Conservation (phyloP, 2,888 invertebrate species). For the Caenorhabditis parvicauda region DNA sequence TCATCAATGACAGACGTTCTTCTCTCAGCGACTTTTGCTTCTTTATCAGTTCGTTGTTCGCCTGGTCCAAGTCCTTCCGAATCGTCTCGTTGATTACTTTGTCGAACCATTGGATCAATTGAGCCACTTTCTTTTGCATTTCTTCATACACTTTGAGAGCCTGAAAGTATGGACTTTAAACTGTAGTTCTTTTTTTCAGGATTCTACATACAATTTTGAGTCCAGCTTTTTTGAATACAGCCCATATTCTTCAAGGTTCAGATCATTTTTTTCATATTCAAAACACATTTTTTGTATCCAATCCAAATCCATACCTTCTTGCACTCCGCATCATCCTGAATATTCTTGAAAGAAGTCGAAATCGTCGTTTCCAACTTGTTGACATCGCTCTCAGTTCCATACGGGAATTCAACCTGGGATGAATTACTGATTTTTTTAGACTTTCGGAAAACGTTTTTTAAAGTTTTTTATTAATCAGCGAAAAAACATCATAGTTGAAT, state of each 20-base stretch:
- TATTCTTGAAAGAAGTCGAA: constrained; percentile 67
- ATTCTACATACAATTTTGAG: neutral
- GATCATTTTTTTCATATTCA: too few species aligned
- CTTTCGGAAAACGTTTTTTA: neutral
- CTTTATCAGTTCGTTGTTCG: constrained; percentile 63
- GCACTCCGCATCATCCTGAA: constrained; percentile 65
- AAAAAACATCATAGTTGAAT: neutral
- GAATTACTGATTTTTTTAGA: too few species aligned
- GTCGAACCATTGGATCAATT: constrained; percentile 68
- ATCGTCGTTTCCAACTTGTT: constrained; percentile 65
- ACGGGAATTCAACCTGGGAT: constrained; percentile 66
- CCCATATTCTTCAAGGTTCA: too few species aligned
- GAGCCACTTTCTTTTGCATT: constrained; percentile 65
- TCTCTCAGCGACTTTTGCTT: constrained; percentile 65
- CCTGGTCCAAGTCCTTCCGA: constrained; percentile 65
- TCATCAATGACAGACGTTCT: constrained; percentile 67
- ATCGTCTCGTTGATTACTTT: constrained; percentile 67
- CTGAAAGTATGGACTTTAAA: too few species aligned
- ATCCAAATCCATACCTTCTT: constrained; percentile 31
- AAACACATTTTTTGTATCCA: constrained; percentile 38
- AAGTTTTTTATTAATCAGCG: neutral
- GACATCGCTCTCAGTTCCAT: constrained; percentile 67
- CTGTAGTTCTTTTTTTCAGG: neutral
- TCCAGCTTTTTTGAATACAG: too few species aligned
- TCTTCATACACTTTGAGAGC: constrained; percentile 65